phyloP scores from a whole-genome alignment of 2,888 invertebrate species.

The Apotomis betuletana region DNA sequence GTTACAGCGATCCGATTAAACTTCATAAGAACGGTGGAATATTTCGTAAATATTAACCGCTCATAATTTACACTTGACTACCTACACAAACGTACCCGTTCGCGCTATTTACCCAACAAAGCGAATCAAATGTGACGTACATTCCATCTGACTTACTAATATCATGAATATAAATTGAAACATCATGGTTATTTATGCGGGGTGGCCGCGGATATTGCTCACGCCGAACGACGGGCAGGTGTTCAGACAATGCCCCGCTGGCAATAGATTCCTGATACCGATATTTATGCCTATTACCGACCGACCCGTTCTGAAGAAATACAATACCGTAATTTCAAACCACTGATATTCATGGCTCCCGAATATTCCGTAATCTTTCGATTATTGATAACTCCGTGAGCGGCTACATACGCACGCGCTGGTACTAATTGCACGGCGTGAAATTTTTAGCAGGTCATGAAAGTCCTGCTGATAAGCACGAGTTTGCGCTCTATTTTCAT shows the following conservation, averaged over 20 bases:
- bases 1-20: no score
- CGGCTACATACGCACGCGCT: constrained; percentile 10
- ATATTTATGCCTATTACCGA: constrained; percentile 80
- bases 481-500: not conserved
- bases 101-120: constrained; percentile 73
- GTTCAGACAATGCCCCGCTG: constrained; percentile 77
- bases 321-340: constrained; percentile 62
- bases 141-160: constrained; percentile 75
- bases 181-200: constrained; percentile 80
- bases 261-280: constrained; percentile 78
- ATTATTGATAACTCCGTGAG: constrained; percentile 26
- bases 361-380: constrained; percentile 43
- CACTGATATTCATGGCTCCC: constrained; percentile 47
- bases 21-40: no score
- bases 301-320: constrained; percentile 69
- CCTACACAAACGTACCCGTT: constrained; percentile 38
- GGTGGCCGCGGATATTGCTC: constrained; percentile 74
- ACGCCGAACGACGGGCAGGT: constrained; percentile 70
- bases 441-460: not conserved
- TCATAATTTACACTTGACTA: not conserved
- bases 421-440: not conserved
- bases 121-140: constrained; percentile 80
- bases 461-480: not conserved
- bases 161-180: constrained; percentile 83
- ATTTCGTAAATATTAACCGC: not conserved